Conservation (phyloP, 2,888 invertebrate genomes). For the Drosophila yooni region DNA sequence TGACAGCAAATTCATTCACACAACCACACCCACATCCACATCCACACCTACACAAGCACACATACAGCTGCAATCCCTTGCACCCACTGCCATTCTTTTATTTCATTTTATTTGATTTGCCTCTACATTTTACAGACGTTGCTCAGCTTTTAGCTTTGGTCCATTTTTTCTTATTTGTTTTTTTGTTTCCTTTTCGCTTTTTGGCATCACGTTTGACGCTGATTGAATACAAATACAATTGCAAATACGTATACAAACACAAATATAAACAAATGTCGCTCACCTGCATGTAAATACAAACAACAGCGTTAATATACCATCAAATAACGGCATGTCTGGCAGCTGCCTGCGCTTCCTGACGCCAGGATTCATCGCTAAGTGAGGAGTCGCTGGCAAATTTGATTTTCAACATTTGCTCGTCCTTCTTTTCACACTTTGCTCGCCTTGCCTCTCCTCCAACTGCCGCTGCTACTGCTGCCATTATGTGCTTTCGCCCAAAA, state of each 20-base stretch:
- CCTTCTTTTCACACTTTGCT: slow-evolving; percentile 61
- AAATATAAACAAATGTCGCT: slow-evolving; percentile 70
- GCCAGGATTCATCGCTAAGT: slow-evolving; percentile 14
- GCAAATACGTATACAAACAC: slow-evolving; percentile 41
- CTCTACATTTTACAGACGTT: slow-evolving; percentile 58
- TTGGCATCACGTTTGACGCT: slow-evolving; percentile 66
- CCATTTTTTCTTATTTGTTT: slow-evolving; percentile 30
- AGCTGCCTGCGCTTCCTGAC: slow-evolving; percentile 12
- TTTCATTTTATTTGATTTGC: slow-evolving; percentile 74
- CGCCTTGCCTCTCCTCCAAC: slow-evolving; percentile 14
- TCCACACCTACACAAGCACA: slow-evolving; percentile 15
- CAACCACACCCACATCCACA: slow-evolving; percentile 20
- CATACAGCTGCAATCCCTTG: slow-evolving; percentile 27
- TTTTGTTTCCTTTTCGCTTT: slow-evolving; percentile 42
- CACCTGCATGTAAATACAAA: slow-evolving; percentile 72
- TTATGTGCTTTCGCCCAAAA: slow-evolving; percentile 64
- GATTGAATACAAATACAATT: slow-evolving; percentile 81
- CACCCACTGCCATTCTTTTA: slow-evolving; percentile 62
- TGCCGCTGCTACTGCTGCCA: slow-evolving; percentile 20
- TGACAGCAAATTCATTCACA: slow-evolving; percentile 40
- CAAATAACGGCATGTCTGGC: slow-evolving; percentile 71
- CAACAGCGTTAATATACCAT: slow-evolving; percentile 73
- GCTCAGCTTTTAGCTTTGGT: slow-evolving; percentile 44
- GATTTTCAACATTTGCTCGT: slow-evolving; percentile 72
- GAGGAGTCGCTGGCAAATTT: slow-evolving; percentile 59